Percentiles rank a stretch among this genome's conserved stretches.
These are phyloP conservation scores for Rhinolophus sinicus DNA, from an alignment of 2,113 vertebrate genomes.

Conservation along the genomic window DNA sequence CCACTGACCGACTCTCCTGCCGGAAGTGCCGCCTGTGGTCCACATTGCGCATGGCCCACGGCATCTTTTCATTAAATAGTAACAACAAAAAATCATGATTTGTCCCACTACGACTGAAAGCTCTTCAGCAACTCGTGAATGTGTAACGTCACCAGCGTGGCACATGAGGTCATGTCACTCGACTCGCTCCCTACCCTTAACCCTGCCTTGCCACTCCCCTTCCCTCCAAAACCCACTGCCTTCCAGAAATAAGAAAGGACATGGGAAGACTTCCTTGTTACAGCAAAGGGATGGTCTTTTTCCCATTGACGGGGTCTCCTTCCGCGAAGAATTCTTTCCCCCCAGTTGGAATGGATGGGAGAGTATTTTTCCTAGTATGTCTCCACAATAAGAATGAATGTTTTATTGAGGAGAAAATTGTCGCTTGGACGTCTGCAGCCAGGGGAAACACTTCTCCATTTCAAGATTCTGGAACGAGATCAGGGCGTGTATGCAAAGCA, in stretches of 20 bases:
- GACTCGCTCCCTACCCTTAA: neutral
- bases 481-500: neutral
- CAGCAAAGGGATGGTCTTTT: neutral
- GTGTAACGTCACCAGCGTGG: neutral
- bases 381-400: neutral
- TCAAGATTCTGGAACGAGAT: neutral
- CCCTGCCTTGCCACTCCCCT: neutral
- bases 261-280: too few relatives aligned
- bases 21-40: neutral
- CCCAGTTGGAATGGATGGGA: neutral
- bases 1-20: neutral
- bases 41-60: neutral
- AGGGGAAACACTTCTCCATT: neutral
- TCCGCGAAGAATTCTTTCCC: neutral
- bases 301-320: rapidly evolving
- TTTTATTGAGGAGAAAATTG: too few relatives aligned
- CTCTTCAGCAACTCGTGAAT: neutral
- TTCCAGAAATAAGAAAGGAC: neutral
- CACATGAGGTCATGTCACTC: neutral
- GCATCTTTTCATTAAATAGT: neutral
- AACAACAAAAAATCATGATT: neutral
- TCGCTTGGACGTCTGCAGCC: neutral
- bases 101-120: neutral
- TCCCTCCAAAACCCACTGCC: neutral
- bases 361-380: rapidly evolving